Evolutionary conservation across 2,888 invertebrate genomes (phyloP).

Genomic region (Philhelius pedissequus): DNA sequence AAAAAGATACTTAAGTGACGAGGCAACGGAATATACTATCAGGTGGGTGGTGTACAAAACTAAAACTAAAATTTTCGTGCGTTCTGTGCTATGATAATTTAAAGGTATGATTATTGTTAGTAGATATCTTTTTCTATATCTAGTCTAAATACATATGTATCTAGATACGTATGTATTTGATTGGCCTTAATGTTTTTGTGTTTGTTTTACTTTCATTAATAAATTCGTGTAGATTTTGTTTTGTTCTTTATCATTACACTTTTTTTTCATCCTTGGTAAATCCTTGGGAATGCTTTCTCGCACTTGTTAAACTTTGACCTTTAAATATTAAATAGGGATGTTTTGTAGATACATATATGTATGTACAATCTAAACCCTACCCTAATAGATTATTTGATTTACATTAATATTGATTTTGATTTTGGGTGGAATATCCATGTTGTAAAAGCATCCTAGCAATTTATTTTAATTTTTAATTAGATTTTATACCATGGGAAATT

Average conservation of each 20-base stretch:
- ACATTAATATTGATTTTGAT: slow-evolving; percentile 46
- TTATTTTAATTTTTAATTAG: slow-evolving; percentile 49
- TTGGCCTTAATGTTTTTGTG: slow-evolving; percentile 3
- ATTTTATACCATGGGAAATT: neutral
- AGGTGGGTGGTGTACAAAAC: neutral
- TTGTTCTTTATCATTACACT: neutral
- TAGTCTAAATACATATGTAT: too few relatives aligned
- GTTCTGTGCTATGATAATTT: neutral
- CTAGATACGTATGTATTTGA: too few relatives aligned
- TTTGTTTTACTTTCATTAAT: neutral
- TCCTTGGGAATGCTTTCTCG: neutral
- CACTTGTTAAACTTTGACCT: slow-evolving; percentile 17
- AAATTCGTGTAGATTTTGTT: neutral
- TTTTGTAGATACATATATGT: too few relatives aligned
- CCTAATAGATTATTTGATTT: too few relatives aligned
- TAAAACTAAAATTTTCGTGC: neutral
- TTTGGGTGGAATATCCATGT: slow-evolving; percentile 9
- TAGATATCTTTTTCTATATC: neutral
- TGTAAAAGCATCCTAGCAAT: slow-evolving; percentile 32
- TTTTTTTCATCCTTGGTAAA: neutral
- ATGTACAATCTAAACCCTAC: too few relatives aligned
- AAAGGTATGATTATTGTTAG: neutral
- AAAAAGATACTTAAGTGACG: neutral
- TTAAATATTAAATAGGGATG: neutral
- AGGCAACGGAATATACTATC: neutral